A percentile compares a stretch with the other conserved stretches of the same genome.
These are phyloP conservation scores for Rotaria macrura DNA, from an alignment of 2,888 invertebrate species.

Conservation along the genomic window DNA sequence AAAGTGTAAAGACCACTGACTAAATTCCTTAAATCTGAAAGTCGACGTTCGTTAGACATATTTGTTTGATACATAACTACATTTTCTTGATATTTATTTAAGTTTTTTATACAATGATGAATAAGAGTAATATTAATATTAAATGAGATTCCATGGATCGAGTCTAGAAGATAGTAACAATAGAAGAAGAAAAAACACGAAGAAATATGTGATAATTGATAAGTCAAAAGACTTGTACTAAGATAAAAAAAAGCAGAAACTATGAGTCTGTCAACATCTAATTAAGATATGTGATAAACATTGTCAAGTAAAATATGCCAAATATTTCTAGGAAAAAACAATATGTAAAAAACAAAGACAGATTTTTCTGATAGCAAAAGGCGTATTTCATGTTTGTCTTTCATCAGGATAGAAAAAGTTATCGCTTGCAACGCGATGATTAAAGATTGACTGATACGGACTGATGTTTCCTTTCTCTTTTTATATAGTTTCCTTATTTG, in stretches of 20 bases:
- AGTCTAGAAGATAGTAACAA: not conserved
- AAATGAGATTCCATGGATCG: not conserved
- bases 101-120: not conserved
- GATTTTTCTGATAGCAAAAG: no score
- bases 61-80: not conserved
- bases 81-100: not conserved
- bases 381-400: no score
- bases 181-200: not conserved
- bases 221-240: not conserved
- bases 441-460: no score
- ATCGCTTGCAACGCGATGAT: no score
- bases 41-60: not conserved
- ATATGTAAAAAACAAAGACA: no score
- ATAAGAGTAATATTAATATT: not conserved
- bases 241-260: not conserved
- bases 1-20: conserved; percentile 10
- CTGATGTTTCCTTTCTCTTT: no score
- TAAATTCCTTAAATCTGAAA: not conserved
- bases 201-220: not conserved
- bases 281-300: not conserved
- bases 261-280: not conserved
- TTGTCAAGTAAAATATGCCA: not conserved
- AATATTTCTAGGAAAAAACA: no score
- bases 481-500: no score
- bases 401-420: no score